Base-by-base conservation (phyloP, 2,888 invertebrate genomes). In the Netelia inedita region DNA sequence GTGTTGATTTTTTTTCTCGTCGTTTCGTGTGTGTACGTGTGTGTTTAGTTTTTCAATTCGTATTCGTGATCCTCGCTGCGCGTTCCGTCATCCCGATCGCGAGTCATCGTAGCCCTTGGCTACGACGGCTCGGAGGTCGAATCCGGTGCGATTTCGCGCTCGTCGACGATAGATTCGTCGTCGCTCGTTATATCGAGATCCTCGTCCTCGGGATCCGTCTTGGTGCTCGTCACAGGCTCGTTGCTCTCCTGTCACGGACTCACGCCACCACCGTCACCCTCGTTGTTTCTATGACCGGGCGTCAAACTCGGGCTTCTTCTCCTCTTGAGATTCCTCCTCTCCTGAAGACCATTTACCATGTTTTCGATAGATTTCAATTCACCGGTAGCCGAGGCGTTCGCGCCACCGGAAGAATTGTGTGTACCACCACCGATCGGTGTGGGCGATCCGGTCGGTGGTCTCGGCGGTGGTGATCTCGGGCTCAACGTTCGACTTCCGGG, bases 311-410 rank as follows among this genome's bases (percentile, higher is more conserved):
- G 90, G 55, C 91, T 90, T 65, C 92, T 96, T 94, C 97, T 97
- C 89, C 98, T 97, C 94, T 98, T 88, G 2, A 86, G 55, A 23
- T 68, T 82, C 16, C 89, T 96, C 94, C 97, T 97, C 88, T 98
- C 97, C 94, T 98, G 98, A 87, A 98, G 95, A 16, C 98, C 98
- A 94, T 98, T 98, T 89, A 99, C 98, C 98, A 98, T 98, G 94
- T 98, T 98, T 94, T 99, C 98, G 95, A 99, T 99, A 94, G 97
- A 98, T 94, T 98, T 98, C 89, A 99, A 96, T 94, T 98, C 98
- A 86, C 96, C 97, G 61, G 97, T 96, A 53, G 96, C 95, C 86
- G 95, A 95, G 87, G 95, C 96, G 8, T 88, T 81, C 74, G 92
- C 89, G 92, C 91, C 88, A 92, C 93, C 83, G 91, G 85, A 72